Conservation (phyloP, 2,888 invertebrate species). For the Cryptus armator region DNA sequence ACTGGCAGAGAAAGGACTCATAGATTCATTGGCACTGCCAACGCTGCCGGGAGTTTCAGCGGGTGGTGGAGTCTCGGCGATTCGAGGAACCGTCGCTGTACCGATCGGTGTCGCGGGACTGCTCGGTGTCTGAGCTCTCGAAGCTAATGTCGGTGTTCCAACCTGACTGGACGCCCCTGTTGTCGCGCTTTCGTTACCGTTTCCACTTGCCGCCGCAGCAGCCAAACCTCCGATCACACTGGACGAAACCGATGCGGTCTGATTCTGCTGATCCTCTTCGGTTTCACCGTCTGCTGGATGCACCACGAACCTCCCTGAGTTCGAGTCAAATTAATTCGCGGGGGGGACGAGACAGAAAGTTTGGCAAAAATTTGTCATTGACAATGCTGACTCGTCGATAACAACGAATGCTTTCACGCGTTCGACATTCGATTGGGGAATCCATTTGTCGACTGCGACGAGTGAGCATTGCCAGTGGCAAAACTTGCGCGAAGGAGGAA, state of each 20-base stretch:
- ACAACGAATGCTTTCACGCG: neutral
- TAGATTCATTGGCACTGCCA: conserved; percentile 84
- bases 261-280: conserved; percentile 74
- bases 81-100: conserved; percentile 77
- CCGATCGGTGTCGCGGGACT: conserved; percentile 79
- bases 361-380: conserved; percentile 1
- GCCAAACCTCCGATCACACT: conserved; percentile 8
- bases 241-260: conserved; percentile 30
- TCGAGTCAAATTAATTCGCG: conserved; percentile 75
- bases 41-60: conserved; percentile 83
- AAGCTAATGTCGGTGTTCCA: conserved; percentile 77
- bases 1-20: conserved; percentile 85
- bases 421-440: neutral
- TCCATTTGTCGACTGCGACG: conserved; percentile 1
- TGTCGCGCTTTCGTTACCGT: conserved; percentile 50
- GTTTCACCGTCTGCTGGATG: conserved; percentile 84
- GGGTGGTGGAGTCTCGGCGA: conserved; percentile 84
- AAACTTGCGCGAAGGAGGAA: neutral
- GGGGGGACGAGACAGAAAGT: conserved; percentile 26
- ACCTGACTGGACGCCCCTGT: conserved; percentile 73
- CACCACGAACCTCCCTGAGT: conserved; percentile 85
- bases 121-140: conserved; percentile 79
- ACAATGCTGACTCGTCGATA: conserved; percentile 1
- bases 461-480: neutral
- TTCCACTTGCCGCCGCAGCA: conserved; percentile 5